Evolutionary conservation across 2,113 vertebrate species (phyloP), one percentile per base, ranked within the genome.

Genomic region (Girardinichthys multiradiatus): DNA sequence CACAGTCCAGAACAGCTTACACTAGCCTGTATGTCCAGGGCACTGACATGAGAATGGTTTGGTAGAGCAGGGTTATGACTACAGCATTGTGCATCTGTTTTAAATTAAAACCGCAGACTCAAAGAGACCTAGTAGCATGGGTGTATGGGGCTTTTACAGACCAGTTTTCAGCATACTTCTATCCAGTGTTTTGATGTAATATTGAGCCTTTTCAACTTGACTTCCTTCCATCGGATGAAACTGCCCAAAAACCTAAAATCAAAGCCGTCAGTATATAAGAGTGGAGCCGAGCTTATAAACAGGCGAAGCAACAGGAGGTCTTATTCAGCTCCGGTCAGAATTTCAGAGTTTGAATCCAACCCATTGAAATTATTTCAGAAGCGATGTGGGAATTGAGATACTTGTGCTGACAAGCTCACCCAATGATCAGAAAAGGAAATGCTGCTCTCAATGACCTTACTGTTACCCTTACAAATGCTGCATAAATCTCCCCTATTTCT

Each of bases 371-470:
- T 77, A 91, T 91, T 86, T 80, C 57, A 78, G 48, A 89, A 72
- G 90, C 91, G 92, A 94, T 94, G 92, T 92, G 91, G 93, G 88
- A 94, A 92, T 82, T 60, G 64, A 92, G 92, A 93, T 90, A 91
- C 83, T 51, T 27, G 83, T 29, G 89, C 82, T 80, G 83, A 84
- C 88, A 80, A 89, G 90, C 86, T 80, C 57, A 27, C 75, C 76
- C 76, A 70, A 80, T 75, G 88, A 90, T 89, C 87, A 88, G 82
- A 82, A 77, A 85, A 91, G 90, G 93, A 94, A 93, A 91, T 84
- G 75, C 51, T 92, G 92, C 83, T 92, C 93, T 97, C 95, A 97
- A 97, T 98, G 97, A 99, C 96, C 97, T 96, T 92, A 97, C 96
- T 97, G 96, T 98, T 98, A 97, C 96, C 88, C 95, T 95, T 94